These are phyloP conservation scores for Polyploca ridens DNA, from an alignment of 2,888 invertebrate species.

Conservation along the genomic window DNA sequence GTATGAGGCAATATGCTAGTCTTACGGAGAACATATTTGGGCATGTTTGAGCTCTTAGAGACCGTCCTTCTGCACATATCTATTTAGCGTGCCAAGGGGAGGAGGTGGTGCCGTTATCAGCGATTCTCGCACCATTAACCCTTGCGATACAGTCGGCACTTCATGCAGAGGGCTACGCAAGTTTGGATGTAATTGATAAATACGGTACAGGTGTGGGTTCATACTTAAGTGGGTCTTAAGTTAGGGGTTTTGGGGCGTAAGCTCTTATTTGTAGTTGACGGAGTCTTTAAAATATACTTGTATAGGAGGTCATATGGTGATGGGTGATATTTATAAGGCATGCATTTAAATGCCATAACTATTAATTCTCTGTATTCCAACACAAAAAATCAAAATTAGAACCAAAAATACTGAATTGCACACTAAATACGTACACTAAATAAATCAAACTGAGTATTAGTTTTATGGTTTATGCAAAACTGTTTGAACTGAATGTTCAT, in stretches of 20 bases:
- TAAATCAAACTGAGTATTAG: too few species aligned
- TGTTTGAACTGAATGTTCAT: too few species aligned
- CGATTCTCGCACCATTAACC: conserved; percentile 77
- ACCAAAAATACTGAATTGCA: too few species aligned
- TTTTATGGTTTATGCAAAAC: too few species aligned
- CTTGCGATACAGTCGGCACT: conserved; percentile 78
- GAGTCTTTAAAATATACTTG: too few species aligned
- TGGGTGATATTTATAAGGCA: too few species aligned
- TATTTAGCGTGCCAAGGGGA: conserved; percentile 9
- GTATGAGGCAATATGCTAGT: background rate
- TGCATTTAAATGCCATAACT: too few species aligned
- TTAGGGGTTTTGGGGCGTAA: background rate
- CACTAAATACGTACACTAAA: too few species aligned
- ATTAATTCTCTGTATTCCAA: too few species aligned
- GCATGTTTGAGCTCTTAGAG: background rate
- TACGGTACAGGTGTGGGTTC: conserved; percentile 41
- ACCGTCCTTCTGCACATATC: conserved; percentile 2
- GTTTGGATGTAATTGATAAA: conserved; percentile 63
- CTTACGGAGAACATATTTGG: background rate
- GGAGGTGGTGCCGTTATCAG: conserved; percentile 58
- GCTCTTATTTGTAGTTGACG: background rate
- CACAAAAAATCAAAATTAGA: too few species aligned
- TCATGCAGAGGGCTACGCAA: conserved; percentile 67
- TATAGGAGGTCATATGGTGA: too few species aligned
- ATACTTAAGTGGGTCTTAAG: conserved; percentile 8